These are phyloP conservation scores for Dendrolimus pini DNA, from an alignment of 2,888 invertebrate species.

Conservation along the genomic window DNA sequence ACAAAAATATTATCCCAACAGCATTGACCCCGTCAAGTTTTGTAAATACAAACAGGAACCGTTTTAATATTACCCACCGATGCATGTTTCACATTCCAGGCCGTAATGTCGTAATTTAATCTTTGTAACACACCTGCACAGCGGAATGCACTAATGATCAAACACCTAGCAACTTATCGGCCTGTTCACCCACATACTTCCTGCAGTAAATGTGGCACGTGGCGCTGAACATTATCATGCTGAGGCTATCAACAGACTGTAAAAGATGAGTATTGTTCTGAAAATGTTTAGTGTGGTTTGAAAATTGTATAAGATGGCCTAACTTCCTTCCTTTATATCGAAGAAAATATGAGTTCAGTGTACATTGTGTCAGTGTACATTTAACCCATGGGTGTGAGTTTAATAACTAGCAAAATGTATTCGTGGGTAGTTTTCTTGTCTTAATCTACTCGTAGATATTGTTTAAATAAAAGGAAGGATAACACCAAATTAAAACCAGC, in stretches of 20 bases:
- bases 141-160: neutral
- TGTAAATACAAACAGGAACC: neutral
- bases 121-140: neutral
- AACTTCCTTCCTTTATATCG: too few species aligned
- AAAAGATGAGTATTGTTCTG: too few species aligned
- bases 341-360: too few species aligned
- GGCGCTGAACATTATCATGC: neutral
- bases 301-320: too few species aligned
- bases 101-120: neutral
- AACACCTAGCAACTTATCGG: neutral
- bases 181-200: neutral
- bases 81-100: neutral
- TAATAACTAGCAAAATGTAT: too few species aligned
- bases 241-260: neutral
- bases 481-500: too few species aligned
- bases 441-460: too few species aligned
- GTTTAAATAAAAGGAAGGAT: too few species aligned
- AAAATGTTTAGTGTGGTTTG: too few species aligned
- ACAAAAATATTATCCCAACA: neutral
- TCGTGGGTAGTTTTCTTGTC: too few species aligned
- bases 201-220: neutral
- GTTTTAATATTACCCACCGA: neutral
- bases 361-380: too few species aligned
- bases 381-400: too few species aligned
- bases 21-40: neutral